These are phyloP conservation scores for Anadara kagoshimensis DNA, from an alignment of 1,140 invertebrate genomes.

Conservation along the genomic window DNA sequence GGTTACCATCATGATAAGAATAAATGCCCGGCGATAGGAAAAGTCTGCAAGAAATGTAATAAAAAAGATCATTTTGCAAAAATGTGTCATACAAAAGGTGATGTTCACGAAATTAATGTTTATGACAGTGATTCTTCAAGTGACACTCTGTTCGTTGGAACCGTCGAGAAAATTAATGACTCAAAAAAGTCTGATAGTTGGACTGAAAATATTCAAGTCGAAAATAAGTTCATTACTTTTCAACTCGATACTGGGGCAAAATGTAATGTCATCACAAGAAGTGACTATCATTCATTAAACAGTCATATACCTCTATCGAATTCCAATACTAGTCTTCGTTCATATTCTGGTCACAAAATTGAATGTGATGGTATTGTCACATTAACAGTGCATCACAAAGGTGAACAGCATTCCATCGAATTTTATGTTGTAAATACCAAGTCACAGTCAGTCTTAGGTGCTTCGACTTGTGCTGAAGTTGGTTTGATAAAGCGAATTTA, in stretches of 20 bases:
- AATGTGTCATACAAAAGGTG: conserved; percentile 11
- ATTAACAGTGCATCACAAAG: neutral
- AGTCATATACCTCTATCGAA: neutral
- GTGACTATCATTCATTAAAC: neutral
- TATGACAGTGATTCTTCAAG: neutral
- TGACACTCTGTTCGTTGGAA: neutral
- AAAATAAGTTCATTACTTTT: neutral
- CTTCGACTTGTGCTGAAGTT: neutral
- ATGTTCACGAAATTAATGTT: neutral
- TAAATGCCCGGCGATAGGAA: conserved; percentile 10
- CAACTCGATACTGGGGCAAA: conserved; percentile 13
- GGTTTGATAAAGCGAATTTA: conserved; percentile 8
- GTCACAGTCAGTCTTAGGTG: conserved; percentile 11
- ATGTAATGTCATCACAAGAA: neutral
- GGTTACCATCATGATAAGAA: neutral
- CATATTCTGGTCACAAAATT: neutral
- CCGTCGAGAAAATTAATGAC: neutral
- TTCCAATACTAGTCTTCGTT: neutral
- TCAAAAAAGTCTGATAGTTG: neutral
- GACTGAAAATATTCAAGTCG: neutral
- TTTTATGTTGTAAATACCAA: conserved; percentile 12
- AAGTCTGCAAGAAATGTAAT: conserved; percentile 4
- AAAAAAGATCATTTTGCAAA: conserved; percentile 16
- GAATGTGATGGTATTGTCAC: conserved; percentile 9
- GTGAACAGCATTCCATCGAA: neutral